Conservation (phyloP, 1,140 invertebrate genomes). For the Archegozetes longisetosus region DNA sequence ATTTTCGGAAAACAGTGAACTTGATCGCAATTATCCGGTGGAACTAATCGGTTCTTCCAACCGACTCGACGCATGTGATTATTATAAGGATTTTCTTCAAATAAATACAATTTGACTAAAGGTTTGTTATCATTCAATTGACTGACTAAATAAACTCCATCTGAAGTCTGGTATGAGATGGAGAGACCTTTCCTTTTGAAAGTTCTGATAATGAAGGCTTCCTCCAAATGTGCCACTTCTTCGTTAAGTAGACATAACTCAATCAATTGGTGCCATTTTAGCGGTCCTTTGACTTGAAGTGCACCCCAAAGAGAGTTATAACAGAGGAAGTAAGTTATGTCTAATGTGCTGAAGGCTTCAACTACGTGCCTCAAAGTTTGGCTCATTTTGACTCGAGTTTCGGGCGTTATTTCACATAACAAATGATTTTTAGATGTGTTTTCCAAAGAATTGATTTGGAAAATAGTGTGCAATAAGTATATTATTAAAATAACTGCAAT, state of each 20-base stretch:
- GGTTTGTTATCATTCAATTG: background rate
- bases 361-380: background rate
- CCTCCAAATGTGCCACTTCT: slow-evolving; percentile 29
- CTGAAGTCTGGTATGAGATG: slow-evolving; percentile 30
- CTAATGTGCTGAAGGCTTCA: slow-evolving; percentile 23
- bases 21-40: slow-evolving; percentile 37
- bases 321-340: slow-evolving; percentile 34
- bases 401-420: background rate
- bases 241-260: slow-evolving; percentile 34
- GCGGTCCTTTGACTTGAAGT: slow-evolving; percentile 28
- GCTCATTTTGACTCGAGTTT: background rate
- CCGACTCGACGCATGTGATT: slow-evolving; percentile 36
- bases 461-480: no score
- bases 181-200: slow-evolving; percentile 28
- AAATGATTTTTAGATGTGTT: no score
- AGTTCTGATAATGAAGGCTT: slow-evolving; percentile 28
- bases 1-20: slow-evolving; percentile 40
- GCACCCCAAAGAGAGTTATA: slow-evolving; percentile 39
- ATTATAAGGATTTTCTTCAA: slow-evolving; percentile 28
- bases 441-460: no score
- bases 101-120: slow-evolving; percentile 27
- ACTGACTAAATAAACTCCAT: slow-evolving; percentile 29
- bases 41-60: slow-evolving; percentile 37
- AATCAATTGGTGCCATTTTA: slow-evolving; percentile 32
- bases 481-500: no score